Percentiles rank a stretch among this genome's conserved stretches.
These are phyloP conservation scores for Oncorhynchus masou DNA, from an alignment of 2,113 vertebrate genomes.

Conservation along the genomic window DNA sequence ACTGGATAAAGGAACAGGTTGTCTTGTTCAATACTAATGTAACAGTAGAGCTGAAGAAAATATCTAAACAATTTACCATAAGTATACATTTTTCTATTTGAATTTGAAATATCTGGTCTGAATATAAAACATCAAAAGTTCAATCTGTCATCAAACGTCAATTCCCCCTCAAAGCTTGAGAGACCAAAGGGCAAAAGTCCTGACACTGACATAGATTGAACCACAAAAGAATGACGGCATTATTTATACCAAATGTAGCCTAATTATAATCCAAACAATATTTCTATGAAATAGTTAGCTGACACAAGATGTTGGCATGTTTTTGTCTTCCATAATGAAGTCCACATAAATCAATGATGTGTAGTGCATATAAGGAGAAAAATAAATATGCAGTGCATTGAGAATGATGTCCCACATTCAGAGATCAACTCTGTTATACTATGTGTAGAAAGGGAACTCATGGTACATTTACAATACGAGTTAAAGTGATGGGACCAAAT, in stretches of 20 bases:
- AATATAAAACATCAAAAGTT: not conserved
- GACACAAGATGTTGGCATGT: not conserved
- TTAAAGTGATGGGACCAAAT: not conserved
- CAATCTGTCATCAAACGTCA: not conserved
- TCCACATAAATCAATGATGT: not conserved
- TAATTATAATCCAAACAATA: not conserved
- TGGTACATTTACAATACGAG: not conserved
- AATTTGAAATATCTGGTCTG: not conserved
- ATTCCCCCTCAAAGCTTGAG: not conserved
- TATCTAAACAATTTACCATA: not conserved
- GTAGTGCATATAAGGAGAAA: not conserved
- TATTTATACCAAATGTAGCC: not conserved
- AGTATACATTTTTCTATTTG: not conserved
- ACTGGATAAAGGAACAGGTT: not conserved
- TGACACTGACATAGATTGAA: not conserved
- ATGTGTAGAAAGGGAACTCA: not conserved
- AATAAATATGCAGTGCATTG: not conserved
- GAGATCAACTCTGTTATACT: too few species aligned
- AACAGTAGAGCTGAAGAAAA: too few species aligned
- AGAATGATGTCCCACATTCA: not conserved
- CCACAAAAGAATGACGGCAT: not conserved
- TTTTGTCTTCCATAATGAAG: not conserved
- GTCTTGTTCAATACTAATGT: not conserved
- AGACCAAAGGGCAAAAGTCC: not conserved
- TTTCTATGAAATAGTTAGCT: not conserved